These are phyloP conservation scores for Smithornis capensis DNA, from an alignment of 2,113 vertebrate species.

Conservation along the genomic window DNA sequence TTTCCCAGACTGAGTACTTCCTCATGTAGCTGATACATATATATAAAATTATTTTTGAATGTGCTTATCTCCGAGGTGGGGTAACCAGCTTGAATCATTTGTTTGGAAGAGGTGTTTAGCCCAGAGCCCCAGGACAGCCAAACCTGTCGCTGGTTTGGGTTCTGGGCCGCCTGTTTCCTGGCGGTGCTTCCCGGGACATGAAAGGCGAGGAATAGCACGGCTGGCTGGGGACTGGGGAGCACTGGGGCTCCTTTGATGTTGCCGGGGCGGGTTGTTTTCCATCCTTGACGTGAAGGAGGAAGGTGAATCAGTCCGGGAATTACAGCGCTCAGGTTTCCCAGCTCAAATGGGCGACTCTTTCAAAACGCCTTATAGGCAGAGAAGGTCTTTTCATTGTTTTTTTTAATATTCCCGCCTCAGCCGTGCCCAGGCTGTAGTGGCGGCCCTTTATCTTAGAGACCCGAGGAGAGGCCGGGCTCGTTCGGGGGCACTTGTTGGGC, in stretches of 20 bases:
- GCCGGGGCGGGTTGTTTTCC: neutral
- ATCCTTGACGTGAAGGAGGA: neutral
- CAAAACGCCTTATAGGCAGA: neutral
- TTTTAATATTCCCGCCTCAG: neutral
- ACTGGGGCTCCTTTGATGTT: neutral
- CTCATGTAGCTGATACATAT: neutral
- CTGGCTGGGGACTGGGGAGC: neutral
- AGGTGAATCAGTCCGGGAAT: neutral
- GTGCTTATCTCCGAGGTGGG: neutral
- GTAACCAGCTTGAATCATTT: neutral
- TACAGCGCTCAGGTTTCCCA: neutral
- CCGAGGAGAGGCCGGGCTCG: rapidly evolving
- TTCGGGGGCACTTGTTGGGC: neutral
- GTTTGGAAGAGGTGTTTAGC: neutral
- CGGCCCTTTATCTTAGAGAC: neutral
- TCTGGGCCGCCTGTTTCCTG: rapidly evolving
- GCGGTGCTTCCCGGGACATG: neutral
- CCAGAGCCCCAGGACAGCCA: neutral
- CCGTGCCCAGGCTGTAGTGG: neutral
- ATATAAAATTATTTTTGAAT: neutral
- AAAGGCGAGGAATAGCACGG: neutral
- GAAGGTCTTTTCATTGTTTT: neutral
- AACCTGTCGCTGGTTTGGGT: neutral
- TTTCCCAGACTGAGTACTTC: neutral
- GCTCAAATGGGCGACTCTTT: neutral